Evolutionary conservation across 2,797 vertebrate species (phyloP).

Genomic region (Iguana delicatissima): DNA sequence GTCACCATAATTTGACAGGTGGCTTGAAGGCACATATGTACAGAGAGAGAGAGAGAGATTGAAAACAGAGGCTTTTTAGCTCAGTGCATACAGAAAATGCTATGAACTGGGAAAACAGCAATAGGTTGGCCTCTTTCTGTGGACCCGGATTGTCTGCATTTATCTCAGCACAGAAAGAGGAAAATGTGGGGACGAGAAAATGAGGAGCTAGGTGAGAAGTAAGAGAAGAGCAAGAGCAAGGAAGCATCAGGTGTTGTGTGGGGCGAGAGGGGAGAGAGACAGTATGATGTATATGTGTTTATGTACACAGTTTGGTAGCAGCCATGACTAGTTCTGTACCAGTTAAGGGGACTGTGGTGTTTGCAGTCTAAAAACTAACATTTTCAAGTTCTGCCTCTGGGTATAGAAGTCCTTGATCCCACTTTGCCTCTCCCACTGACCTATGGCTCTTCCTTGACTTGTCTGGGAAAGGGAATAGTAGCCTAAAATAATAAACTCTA

Average conservation of each 20-base stretch:
- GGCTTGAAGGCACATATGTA: too few relatives aligned
- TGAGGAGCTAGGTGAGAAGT: not conserved
- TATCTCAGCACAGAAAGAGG: too few relatives aligned
- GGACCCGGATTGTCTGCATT: not conserved
- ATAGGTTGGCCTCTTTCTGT: not conserved
- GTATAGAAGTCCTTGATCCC: not conserved
- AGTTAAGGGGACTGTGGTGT: too few relatives aligned
- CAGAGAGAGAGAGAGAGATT: too few relatives aligned
- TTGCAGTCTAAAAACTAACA: not conserved
- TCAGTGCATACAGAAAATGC: not conserved
- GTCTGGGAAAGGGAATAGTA: too few relatives aligned
- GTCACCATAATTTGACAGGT: too few relatives aligned
- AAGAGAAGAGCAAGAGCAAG: not conserved
- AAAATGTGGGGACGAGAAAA: not conserved
- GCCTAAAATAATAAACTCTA: not conserved
- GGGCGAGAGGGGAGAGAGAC: not conserved
- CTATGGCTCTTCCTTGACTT: not conserved
- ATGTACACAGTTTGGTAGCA: too few relatives aligned
- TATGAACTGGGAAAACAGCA: not conserved
- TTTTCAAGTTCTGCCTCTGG: not conserved
- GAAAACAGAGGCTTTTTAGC: too few relatives aligned
- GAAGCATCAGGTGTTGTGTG: not conserved
- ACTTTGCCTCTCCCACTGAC: not conserved
- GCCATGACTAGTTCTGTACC: too few relatives aligned
- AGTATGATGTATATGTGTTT: too few relatives aligned